These are phyloP conservation scores for Phylloscopus trochiloides DNA, from an alignment of 2,113 vertebrate species.

Conservation along the genomic window DNA sequence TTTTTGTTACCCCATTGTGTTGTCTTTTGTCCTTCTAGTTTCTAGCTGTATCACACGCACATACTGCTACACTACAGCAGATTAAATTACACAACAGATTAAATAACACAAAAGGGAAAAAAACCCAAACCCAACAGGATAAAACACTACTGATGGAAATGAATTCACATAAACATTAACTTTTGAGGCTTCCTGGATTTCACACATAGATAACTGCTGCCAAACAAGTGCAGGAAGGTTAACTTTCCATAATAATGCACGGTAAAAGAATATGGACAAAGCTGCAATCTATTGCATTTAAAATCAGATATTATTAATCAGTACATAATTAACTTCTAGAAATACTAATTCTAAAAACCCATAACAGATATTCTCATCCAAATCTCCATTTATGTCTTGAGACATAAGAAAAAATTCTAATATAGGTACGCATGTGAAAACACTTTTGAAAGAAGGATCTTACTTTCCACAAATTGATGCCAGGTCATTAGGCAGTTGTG, in stretches of 20 bases:
- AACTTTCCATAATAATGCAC: neutral
- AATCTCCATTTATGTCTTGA: neutral
- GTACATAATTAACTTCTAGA: neutral
- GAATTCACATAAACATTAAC: neutral
- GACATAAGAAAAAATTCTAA: neutral
- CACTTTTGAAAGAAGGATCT: neutral
- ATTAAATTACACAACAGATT: neutral
- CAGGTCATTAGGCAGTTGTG: neutral
- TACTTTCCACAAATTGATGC: neutral
- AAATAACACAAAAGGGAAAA: too few species aligned
- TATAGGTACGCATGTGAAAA: neutral
- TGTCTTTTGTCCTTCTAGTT: neutral
- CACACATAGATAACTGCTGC: neutral
- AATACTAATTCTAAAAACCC: neutral
- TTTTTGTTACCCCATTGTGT: neutral
- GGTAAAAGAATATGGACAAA: neutral
- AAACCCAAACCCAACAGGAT: neutral
- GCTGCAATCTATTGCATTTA: neutral
- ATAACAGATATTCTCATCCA: neutral
- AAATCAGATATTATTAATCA: neutral
- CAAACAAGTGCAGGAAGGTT: neutral
- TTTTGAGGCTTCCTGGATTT: slow-evolving; percentile 5
- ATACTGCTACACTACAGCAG: neutral
- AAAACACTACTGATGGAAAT: neutral
- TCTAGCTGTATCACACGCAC: neutral